Evolutionary conservation across 1,140 invertebrate genomes (phyloP).

Genomic region (Solenopsis fugax): DNA sequence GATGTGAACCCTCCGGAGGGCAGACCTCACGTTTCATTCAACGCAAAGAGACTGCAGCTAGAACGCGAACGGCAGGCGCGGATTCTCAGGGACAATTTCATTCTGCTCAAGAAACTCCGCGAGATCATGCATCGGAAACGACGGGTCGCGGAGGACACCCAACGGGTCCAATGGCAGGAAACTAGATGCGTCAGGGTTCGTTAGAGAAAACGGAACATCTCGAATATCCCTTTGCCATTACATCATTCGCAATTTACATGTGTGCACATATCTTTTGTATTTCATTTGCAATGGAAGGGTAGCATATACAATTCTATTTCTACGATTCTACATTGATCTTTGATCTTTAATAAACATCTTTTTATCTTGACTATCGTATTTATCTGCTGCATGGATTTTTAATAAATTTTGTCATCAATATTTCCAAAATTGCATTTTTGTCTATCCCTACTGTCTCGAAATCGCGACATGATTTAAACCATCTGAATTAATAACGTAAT

Average conservation of each 20-base stretch:
- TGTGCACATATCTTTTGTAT: neutral
- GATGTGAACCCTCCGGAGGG: slow-evolving; percentile 80
- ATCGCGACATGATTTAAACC: neutral
- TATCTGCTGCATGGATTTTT: neutral
- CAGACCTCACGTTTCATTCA: slow-evolving; percentile 80
- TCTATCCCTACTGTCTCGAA: neutral
- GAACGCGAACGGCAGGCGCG: slow-evolving; percentile 82
- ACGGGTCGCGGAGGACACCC: slow-evolving; percentile 65
- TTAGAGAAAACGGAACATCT: slow-evolving; percentile 55
- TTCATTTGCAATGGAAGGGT: neutral
- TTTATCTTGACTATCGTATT: neutral
- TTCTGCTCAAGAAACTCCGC: slow-evolving; percentile 81
- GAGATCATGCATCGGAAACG: slow-evolving; percentile 83
- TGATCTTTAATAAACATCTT: neutral
- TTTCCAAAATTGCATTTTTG: neutral
- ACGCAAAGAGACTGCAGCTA: slow-evolving; percentile 83
- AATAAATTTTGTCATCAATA: slow-evolving; percentile 18
- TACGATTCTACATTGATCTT: neutral
- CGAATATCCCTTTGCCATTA: too few species aligned
- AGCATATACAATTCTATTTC: neutral
- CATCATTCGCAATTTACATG: neutral
- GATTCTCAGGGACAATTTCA: slow-evolving; percentile 83
- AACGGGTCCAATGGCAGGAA: slow-evolving; percentile 76
- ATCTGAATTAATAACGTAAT: neutral
- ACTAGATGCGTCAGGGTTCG: slow-evolving; percentile 80